These are phyloP conservation scores for Lacanobia wlatinum DNA, from an alignment of 2,888 invertebrate species.

Conservation along the genomic window DNA sequence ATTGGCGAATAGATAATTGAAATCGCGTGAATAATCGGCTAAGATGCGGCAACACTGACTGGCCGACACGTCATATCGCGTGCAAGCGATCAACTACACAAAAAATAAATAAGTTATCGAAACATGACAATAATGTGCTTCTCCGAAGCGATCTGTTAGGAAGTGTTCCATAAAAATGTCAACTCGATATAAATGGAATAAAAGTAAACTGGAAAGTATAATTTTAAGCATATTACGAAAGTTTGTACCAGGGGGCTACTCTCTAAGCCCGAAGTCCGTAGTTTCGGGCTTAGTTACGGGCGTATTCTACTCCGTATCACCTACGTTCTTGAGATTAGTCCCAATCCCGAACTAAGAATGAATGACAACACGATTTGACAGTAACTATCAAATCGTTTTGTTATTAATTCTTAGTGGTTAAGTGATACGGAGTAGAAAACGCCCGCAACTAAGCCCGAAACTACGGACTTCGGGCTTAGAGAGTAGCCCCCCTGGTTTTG, in stretches of 20 bases:
- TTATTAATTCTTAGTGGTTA: no score
- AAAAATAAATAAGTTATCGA: slow-evolving; percentile 73
- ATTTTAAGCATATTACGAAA: background rate
- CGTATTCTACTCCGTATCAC: no score
- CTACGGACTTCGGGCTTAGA: no score
- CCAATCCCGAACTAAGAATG: no score
- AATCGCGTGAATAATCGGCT: slow-evolving; percentile 81
- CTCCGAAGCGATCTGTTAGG: slow-evolving; percentile 69
- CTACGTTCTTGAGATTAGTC: no score
- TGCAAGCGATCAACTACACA: slow-evolving; percentile 68
- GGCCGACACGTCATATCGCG: slow-evolving; percentile 83
- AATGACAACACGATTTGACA: no score
- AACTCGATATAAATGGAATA: slow-evolving; percentile 56
- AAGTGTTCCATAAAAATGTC: slow-evolving; percentile 62
- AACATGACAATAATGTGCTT: slow-evolving; percentile 72
- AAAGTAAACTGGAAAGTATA: slow-evolving; percentile 20
- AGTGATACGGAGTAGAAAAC: no score
- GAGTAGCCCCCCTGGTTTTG: no score
- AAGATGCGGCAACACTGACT: slow-evolving; percentile 76
- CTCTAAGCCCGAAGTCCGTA: no score
- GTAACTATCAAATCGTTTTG: no score
- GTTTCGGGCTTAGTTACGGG: no score
- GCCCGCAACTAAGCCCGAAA: no score
- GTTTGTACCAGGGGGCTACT: background rate
- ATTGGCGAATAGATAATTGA: slow-evolving; percentile 81